A percentile compares a stretch with the other conserved stretches of the same genome.
Conservation (phyloP, 2,797 vertebrate genomes). For the Clarias pachynema region DNA sequence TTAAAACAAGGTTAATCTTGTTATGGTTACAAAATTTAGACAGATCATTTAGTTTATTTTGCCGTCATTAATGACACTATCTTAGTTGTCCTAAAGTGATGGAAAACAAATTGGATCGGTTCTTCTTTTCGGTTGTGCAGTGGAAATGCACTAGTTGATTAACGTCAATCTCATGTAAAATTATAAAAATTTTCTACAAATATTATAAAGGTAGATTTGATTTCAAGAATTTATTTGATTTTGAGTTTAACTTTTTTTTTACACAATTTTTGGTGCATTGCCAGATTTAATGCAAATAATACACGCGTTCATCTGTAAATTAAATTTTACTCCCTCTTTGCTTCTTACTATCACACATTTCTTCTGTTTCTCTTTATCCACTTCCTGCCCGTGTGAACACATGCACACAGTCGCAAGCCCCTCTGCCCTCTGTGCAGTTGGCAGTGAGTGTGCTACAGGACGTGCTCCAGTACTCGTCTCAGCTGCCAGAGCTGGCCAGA, state of each 20-base stretch:
- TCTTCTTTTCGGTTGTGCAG: not conserved
- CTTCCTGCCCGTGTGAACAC: not conserved
- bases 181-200: not conserved
- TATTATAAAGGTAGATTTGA: too few species aligned
- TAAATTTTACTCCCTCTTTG: not conserved
- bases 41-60: too few species aligned
- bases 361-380: not conserved
- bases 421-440: slow-evolving; percentile 81
- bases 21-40: not conserved
- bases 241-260: too few species aligned
- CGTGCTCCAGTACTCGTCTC: slow-evolving; percentile 83
- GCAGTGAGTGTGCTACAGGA: slow-evolving; percentile 82
- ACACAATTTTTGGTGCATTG: not conserved
- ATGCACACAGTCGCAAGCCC: slow-evolving; percentile 82
- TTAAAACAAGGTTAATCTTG: not conserved
- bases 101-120: not conserved
- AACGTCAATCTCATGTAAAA: not conserved
- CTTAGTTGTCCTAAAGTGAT: not conserved
- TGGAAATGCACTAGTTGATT: not conserved
- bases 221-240: too few species aligned
- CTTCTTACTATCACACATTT: not conserved
- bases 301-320: not conserved
- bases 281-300: not conserved
- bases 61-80: not conserved
- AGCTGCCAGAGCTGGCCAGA: slow-evolving; percentile 81